Conservation (phyloP, 1,140 invertebrate genomes). For the Saccostrea echinata region DNA sequence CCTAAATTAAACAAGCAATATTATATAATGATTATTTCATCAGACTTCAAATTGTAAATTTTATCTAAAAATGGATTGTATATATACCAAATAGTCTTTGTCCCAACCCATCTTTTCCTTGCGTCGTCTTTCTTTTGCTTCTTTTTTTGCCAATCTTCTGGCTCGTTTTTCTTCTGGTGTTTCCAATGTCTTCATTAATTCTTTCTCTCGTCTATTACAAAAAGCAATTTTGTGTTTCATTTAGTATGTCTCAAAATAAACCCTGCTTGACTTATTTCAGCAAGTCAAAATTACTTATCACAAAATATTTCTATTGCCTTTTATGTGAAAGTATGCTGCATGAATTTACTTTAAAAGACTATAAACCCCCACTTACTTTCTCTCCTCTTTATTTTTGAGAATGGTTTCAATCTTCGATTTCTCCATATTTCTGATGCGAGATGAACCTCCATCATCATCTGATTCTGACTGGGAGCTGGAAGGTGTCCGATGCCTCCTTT, state of each 20-base stretch:
- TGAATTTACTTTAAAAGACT: no score
- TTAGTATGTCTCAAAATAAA: no score
- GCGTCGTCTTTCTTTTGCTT: slow-evolving; percentile 89
- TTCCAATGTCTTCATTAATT: slow-evolving; percentile 92
- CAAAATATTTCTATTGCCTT: no score
- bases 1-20: slow-evolving; percentile 75
- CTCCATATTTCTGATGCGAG: slow-evolving; percentile 39
- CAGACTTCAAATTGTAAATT: neutral
- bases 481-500: neutral
- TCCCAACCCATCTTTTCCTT: slow-evolving; percentile 97
- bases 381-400: slow-evolving; percentile 84
- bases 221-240: neutral
- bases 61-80: neutral
- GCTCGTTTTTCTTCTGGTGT: slow-evolving; percentile 96
- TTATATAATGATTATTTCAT: neutral
- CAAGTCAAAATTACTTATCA: no score
- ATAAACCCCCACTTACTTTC: slow-evolving; percentile 81
- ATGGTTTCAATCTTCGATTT: slow-evolving; percentile 82
- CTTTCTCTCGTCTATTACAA: slow-evolving; percentile 72
- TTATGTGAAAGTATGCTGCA: no score
- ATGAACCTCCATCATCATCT: slow-evolving; percentile 24
- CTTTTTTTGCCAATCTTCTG: slow-evolving; percentile 91
- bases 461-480: slow-evolving; percentile 21
- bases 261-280: no score
- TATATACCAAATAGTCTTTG: slow-evolving; percentile 87